Conservation (phyloP, 2,797 vertebrate species). For the Onychomys arenicola region DNA sequence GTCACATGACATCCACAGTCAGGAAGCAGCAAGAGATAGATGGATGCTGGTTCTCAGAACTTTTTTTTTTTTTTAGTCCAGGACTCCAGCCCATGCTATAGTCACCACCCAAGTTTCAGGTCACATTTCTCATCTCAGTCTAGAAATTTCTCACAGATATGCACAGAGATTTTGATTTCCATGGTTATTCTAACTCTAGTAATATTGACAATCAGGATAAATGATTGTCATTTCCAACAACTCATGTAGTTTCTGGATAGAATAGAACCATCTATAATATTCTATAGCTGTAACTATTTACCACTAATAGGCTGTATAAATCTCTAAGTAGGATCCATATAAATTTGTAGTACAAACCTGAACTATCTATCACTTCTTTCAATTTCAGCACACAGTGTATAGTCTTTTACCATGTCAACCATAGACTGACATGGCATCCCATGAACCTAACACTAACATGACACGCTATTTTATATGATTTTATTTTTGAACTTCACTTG, state of each 20-base stretch:
- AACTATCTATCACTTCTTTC: not conserved
- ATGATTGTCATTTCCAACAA: not conserved
- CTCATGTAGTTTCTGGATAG: too few species aligned
- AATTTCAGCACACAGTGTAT: accelerated
- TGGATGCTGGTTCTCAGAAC: not conserved
- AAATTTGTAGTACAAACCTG: not conserved
- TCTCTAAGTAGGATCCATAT: not conserved
- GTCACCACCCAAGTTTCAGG: not conserved
- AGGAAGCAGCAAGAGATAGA: not conserved
- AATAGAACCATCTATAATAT: not conserved
- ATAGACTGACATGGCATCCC: not conserved
- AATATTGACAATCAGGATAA: not conserved
- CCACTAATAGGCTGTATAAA: not conserved
- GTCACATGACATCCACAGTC: not conserved
- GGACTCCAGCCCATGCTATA: not conserved
- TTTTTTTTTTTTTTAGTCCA: not conserved
- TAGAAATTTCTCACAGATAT: not conserved
- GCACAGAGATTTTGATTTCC: not conserved
- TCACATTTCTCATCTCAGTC: not conserved
- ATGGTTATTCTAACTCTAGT: not conserved
- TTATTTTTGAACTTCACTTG: not conserved
- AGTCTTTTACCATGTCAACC: not conserved
- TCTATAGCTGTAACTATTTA: not conserved
- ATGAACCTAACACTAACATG: not conserved
- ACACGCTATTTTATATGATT: not conserved